Evolutionary conservation across 2,888 invertebrate species (phyloP).

Genomic region (Drosophila prolongata): DNA sequence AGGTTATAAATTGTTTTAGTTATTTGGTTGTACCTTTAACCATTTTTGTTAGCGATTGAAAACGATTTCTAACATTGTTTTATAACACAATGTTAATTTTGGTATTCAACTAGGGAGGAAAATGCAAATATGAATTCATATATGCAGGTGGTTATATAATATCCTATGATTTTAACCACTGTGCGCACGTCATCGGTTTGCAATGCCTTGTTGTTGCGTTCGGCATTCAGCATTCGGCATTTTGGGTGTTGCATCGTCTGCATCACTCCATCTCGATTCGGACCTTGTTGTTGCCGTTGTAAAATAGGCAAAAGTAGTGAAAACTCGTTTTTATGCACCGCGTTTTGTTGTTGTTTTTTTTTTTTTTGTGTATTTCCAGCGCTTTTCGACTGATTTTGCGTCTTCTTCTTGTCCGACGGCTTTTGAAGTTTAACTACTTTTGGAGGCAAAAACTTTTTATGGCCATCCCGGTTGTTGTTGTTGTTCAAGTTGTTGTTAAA

Average conservation of each 20-base stretch:
- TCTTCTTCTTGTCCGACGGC: slow-evolving; percentile 35
- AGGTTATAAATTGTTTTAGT: no score
- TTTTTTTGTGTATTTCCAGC: slow-evolving; percentile 11
- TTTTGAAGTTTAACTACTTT: slow-evolving; percentile 76
- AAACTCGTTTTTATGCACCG: slow-evolving; percentile 64
- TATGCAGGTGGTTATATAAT: neutral
- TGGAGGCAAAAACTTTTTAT: slow-evolving; percentile 54
- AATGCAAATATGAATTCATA: neutral
- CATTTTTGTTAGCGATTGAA: no score
- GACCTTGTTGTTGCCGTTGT: slow-evolving; percentile 45
- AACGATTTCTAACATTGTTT: no score
- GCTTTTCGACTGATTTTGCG: slow-evolving; percentile 4
- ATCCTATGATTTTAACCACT: slow-evolving; percentile 33
- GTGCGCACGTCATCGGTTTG: slow-evolving; percentile 58
- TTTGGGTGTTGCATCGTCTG: slow-evolving; percentile 46
- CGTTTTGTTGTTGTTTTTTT: slow-evolving; percentile 12
- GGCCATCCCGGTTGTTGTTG: slow-evolving; percentile 39
- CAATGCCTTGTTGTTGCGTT: slow-evolving; percentile 44
- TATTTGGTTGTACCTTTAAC: no score
- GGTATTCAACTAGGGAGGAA: no score
- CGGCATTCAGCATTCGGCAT: slow-evolving; percentile 16
- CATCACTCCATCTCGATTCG: slow-evolving; percentile 40
- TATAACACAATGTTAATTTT: no score
- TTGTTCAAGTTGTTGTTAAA: slow-evolving; percentile 34
- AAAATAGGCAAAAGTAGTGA: slow-evolving; percentile 77